Percentiles rank a stretch among this genome's conserved stretches.
Evolutionary conservation across 2,113 vertebrate species (phyloP).

Genomic region (Pyxicephalus adspersus): DNA sequence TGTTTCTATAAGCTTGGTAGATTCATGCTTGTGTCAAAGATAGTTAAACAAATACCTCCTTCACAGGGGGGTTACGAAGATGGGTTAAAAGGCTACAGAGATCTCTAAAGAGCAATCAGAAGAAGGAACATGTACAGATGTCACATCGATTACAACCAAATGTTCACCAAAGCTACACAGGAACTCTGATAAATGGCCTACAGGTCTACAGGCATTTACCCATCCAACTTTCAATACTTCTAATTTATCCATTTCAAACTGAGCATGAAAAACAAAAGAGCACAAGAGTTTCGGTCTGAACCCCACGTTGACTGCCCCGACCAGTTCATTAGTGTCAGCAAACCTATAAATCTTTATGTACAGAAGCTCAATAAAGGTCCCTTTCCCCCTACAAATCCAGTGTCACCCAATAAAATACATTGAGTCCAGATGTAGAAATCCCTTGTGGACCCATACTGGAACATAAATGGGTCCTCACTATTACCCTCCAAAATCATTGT

Average conservation of each 20-base stretch:
- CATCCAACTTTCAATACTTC: conserved; percentile 39
- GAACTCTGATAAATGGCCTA: conserved; percentile 45
- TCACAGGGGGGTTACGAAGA: background rate
- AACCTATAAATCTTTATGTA: conserved; percentile 67
- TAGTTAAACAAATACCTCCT: background rate
- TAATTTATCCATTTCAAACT: conserved; percentile 74
- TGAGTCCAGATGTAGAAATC: conserved; percentile 50
- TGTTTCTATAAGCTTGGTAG: background rate
- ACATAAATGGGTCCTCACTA: conserved; percentile 29
- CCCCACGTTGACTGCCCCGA: conserved; percentile 57
- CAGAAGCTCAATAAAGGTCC: conserved; percentile 72
- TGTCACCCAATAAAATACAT: conserved; percentile 69
- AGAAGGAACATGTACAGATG: conserved; percentile 25
- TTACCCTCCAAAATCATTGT: conserved; percentile 28
- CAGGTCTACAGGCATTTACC: conserved; percentile 56
- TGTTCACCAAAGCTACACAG: conserved; percentile 12
- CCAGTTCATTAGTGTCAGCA: conserved; percentile 69
- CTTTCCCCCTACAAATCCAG: conserved; percentile 73
- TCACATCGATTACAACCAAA: conserved; percentile 41
- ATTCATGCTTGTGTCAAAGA: background rate
- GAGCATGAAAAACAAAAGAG: conserved; percentile 65
- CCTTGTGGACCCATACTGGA: conserved; percentile 22
- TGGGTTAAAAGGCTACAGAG: conserved; percentile 11
- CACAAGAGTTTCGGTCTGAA: conserved; percentile 61
- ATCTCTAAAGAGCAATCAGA: conserved; percentile 26